phyloP scores from a whole-genome alignment of 2,888 invertebrate genomes.

The Archips crataeganus region DNA sequence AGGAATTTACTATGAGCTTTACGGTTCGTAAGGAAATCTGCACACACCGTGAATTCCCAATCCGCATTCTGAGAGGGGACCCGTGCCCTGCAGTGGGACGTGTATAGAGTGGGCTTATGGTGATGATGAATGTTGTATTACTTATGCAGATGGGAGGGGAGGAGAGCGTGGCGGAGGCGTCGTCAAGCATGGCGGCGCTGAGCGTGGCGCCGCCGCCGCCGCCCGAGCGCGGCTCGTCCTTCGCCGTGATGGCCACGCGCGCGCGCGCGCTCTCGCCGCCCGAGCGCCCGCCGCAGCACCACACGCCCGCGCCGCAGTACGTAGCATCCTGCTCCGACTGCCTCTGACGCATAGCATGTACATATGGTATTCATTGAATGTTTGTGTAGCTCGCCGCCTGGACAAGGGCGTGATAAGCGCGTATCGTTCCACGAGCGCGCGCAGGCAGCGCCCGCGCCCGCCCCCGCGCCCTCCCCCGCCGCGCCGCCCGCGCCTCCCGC shows the following conservation, averaged over 20 bases:
- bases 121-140: neutral
- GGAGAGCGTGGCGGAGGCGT: constrained; percentile 58
- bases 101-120: neutral
- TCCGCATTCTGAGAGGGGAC: no score
- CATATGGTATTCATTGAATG: no score
- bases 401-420: constrained; percentile 84
- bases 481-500: constrained; percentile 51
- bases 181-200: constrained; percentile 47
- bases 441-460: constrained; percentile 52
- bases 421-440: constrained; percentile 92
- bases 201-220: constrained; percentile 86
- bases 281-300: constrained; percentile 59
- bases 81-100: no score
- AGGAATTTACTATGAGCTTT: no score
- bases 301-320: constrained; percentile 87
- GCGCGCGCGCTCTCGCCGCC: constrained; percentile 74
- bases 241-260: constrained; percentile 91
- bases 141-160: constrained; percentile 49
- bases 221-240: constrained; percentile 95
- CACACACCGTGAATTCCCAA: no score
- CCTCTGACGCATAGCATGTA: no score
- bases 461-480: constrained; percentile 49
- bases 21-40: no score
- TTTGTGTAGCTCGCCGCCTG: constrained; percentile 63
- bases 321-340: constrained; percentile 47